Evolutionary conservation across 2,113 vertebrate genomes (phyloP).

Genomic region (cattle (Bos taurus)): ARS-UCD2.0 NC_037357.1:121027001-121027500

Average conservation of each 20-base stretch:
- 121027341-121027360: background rate
- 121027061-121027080: background rate
- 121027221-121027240: background rate
- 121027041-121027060: background rate
- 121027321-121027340: background rate
- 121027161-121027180: background rate
- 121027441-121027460: background rate
- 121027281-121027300: background rate
- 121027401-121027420: background rate
- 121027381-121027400: background rate
- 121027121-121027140: background rate
- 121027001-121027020: background rate
- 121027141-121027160: background rate
- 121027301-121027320: background rate
- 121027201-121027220: background rate
- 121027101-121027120: background rate
- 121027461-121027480: background rate
- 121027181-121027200: background rate
- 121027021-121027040: background rate
- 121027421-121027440: background rate
- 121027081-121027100: background rate
- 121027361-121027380: background rate
- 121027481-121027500: background rate
- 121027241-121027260: background rate
- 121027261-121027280: background rate